These are phyloP conservation scores for Lottia gigantea DNA, from an alignment of 2,888 invertebrate species.

Conservation along the genomic window DNA sequence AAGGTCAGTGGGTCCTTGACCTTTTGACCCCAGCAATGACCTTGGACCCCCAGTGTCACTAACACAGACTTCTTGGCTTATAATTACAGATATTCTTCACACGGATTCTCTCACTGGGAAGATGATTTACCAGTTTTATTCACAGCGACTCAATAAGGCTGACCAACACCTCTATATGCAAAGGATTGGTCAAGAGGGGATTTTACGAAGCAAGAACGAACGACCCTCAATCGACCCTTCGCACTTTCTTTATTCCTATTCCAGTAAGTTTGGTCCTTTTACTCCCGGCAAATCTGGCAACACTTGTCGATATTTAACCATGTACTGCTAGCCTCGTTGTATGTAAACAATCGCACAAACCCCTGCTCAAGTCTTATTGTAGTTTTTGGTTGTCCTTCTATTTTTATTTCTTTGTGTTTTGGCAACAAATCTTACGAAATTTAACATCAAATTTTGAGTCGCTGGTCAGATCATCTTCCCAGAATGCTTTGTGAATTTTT, in stretches of 20 bases:
- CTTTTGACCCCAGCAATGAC: neutral
- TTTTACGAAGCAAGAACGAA: constrained; percentile 56
- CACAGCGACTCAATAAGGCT: constrained; percentile 54
- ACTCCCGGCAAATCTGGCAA: too few species aligned
- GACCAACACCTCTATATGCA: constrained; percentile 61
- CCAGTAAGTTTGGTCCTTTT: constrained; percentile 52
- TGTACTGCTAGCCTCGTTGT: too few species aligned
- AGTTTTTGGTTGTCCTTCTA: neutral
- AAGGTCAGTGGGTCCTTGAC: too few species aligned
- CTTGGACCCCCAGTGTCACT: neutral
- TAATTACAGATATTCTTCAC: constrained; percentile 56
- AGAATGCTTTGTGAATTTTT: too few species aligned
- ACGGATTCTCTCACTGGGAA: constrained; percentile 59
- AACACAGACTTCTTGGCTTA: constrained; percentile 19
- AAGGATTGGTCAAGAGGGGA: constrained; percentile 56
- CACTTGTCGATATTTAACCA: too few species aligned
- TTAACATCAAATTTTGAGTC: too few species aligned
- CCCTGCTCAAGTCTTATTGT: too few species aligned
- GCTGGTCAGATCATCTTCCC: too few species aligned
- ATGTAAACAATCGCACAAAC: too few species aligned
- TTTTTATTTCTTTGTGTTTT: constrained; percentile 15
- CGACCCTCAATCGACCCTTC: constrained; percentile 52
- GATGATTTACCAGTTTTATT: constrained; percentile 63
- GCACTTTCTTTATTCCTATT: constrained; percentile 61
- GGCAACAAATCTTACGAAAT: neutral